These are phyloP conservation scores for Cotesia congregata DNA, from an alignment of 2,888 invertebrate genomes.

Conservation along the genomic window DNA sequence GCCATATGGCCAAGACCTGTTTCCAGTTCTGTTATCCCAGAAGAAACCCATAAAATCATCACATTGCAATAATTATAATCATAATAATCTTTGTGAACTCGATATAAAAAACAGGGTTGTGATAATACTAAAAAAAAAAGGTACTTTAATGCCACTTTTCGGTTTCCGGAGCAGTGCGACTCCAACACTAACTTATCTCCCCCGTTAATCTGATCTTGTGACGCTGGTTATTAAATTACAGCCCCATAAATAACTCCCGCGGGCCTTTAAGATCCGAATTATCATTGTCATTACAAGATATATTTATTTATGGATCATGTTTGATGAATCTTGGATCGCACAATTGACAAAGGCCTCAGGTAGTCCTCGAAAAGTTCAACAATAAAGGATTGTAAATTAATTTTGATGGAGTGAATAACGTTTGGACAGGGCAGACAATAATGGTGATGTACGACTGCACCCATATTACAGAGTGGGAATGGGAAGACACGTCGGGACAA, in stretches of 20 bases:
- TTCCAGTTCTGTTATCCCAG: neutral
- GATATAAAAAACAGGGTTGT: neutral
- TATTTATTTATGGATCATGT: no score
- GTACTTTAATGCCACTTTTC: slow-evolving; percentile 64
- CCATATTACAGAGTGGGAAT: slow-evolving; percentile 32
- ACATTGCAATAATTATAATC: slow-evolving; percentile 1
- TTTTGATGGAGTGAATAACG: slow-evolving; percentile 11
- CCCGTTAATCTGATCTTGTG: slow-evolving; percentile 58
- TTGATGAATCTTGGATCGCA: no score
- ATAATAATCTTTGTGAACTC: neutral
- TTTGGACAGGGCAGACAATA: slow-evolving; percentile 22
- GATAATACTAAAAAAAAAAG: slow-evolving; percentile 26
- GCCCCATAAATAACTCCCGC: slow-evolving; percentile 64
- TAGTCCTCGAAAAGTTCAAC: neutral
- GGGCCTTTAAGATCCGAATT: slow-evolving; percentile 22
- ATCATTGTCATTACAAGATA: slow-evolving; percentile 56
- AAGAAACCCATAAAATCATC: neutral
- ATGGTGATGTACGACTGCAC: slow-evolving; percentile 33
- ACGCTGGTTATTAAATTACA: slow-evolving; percentile 68
- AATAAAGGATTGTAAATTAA: slow-evolving; percentile 10
- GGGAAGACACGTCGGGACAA: slow-evolving; percentile 50
- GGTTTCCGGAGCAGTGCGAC: slow-evolving; percentile 50
- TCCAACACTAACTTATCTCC: slow-evolving; percentile 47
- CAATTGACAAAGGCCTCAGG: neutral
- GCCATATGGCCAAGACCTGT: slow-evolving; percentile 40